Percentiles rank a stretch among this genome's conserved stretches.
Conservation (phyloP, 1,140 invertebrate genomes). For the Sitobion miscanthi region DNA sequence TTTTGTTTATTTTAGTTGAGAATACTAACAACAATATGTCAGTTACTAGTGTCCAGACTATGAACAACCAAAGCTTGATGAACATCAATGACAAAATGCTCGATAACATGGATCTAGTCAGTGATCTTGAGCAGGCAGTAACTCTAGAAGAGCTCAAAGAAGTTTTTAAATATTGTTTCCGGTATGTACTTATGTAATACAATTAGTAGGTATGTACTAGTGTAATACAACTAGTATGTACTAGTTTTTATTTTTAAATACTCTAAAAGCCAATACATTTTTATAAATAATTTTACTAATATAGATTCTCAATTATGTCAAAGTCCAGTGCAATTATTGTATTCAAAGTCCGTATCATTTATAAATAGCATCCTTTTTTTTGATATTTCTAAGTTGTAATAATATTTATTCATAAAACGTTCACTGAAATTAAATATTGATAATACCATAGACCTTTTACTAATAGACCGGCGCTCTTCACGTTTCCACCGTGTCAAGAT, state of each 20-base stretch:
- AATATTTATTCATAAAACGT: not conserved
- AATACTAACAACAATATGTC: conserved; percentile 42
- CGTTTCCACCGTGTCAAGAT: no score
- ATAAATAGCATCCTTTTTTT: not conserved
- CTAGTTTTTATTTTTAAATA: no score
- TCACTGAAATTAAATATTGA: no score
- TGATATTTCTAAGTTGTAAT: not conserved
- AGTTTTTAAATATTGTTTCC: conserved; percentile 51
- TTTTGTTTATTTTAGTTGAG: not conserved
- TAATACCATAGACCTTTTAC: no score
- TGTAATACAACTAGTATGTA: not conserved
- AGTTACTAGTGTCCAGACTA: conserved; percentile 37
- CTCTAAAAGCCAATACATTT: not conserved
- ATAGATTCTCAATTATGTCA: not conserved
- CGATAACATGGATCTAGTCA: conserved; percentile 41
- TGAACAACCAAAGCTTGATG: conserved; percentile 46
- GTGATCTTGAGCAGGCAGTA: conserved; percentile 42
- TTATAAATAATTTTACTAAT: not conserved
- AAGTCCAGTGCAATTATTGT: not conserved
- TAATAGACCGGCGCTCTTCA: no score
- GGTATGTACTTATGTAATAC: not conserved
- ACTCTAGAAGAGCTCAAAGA: conserved; percentile 48
- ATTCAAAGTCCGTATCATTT: not conserved
- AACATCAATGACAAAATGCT: conserved; percentile 53
- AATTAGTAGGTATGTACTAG: not conserved